Evolutionary conservation across 2,797 vertebrate species (phyloP).

Genomic region (Remorina albescens): DNA sequence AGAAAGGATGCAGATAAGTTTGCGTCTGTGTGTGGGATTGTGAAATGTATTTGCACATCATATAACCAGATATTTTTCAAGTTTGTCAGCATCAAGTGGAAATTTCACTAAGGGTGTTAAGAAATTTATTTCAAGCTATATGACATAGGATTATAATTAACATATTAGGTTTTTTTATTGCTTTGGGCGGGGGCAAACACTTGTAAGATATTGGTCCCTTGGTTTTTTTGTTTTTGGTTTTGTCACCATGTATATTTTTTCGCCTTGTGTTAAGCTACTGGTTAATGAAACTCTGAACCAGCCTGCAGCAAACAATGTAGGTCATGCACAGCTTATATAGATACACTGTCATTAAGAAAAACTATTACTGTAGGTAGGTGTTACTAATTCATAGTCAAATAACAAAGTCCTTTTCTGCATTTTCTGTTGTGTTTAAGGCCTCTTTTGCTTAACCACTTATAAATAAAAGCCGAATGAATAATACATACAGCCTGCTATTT

Average conservation of each 20-base stretch:
- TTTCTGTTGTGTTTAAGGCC: slow-evolving; percentile 49
- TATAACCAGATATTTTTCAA: slow-evolving; percentile 10
- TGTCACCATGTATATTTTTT: slow-evolving; percentile 49
- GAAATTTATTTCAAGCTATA: not conserved
- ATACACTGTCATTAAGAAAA: not conserved
- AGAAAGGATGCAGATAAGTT: slow-evolving; percentile 14
- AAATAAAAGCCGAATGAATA: slow-evolving; percentile 70
- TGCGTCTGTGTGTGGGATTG: slow-evolving; percentile 27
- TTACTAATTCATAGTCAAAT: slow-evolving; percentile 46
- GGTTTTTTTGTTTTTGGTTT: too few relatives aligned
- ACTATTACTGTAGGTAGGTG: slow-evolving; percentile 21
- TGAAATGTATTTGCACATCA: slow-evolving; percentile 24
- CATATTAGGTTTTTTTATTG: not conserved
- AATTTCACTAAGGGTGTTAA: slow-evolving; percentile 5
- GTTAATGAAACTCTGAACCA: slow-evolving; percentile 8
- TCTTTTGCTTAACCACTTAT: slow-evolving; percentile 43
- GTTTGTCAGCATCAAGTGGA: not conserved
- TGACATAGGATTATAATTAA: not conserved
- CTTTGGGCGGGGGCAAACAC: slow-evolving; percentile 6
- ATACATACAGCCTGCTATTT: slow-evolving; percentile 15
- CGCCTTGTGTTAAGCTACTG: slow-evolving; percentile 23
- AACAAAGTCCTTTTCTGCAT: slow-evolving; percentile 48
- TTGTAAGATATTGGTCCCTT: slow-evolving; percentile 37
- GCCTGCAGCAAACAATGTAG: not conserved
- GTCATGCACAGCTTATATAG: not conserved